phyloP scores from a whole-genome alignment of 2,113 vertebrate genomes.

The Morone chrysops region DNA sequence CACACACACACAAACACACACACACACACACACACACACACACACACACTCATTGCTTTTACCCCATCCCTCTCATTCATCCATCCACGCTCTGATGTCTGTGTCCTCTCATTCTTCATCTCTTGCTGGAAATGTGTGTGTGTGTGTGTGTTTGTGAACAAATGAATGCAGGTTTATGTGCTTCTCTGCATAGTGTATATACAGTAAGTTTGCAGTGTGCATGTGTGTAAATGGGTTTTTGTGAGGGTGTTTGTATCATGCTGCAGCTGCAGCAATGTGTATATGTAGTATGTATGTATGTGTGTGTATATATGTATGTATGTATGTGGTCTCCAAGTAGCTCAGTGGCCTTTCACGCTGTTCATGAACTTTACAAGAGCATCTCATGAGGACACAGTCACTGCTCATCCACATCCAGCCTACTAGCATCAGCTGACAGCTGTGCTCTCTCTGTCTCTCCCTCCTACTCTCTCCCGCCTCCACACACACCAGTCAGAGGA shows the following conservation, averaged over 20 bases:
- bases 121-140: not conserved
- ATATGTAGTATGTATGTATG: not conserved
- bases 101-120: conserved; percentile 32
- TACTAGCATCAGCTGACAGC: conserved; percentile 46
- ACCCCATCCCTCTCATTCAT: conserved; percentile 2
- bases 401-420: conserved; percentile 53
- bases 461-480: conserved; percentile 53
- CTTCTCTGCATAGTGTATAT: not conserved
- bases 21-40: not conserved
- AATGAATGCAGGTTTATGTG: not conserved
- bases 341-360: conserved; percentile 60
- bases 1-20: not conserved
- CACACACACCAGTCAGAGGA: conserved; percentile 50
- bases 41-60: conserved; percentile 14
- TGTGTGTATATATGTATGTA: conserved; percentile 4
- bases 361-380: conserved; percentile 62
- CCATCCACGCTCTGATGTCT: not conserved
- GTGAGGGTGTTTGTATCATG: conserved; percentile 1
- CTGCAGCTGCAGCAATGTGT: not conserved
- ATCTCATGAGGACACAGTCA: conserved; percentile 49
- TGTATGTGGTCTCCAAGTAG: conserved; percentile 37
- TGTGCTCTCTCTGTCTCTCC: conserved; percentile 21
- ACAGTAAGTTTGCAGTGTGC: conserved; percentile 8
- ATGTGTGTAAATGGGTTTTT: conserved; percentile 9
- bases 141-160: not conserved